These are phyloP conservation scores for Phylloscopus trochilus DNA, from an alignment of 2,113 vertebrate species.

Conservation along the genomic window DNA sequence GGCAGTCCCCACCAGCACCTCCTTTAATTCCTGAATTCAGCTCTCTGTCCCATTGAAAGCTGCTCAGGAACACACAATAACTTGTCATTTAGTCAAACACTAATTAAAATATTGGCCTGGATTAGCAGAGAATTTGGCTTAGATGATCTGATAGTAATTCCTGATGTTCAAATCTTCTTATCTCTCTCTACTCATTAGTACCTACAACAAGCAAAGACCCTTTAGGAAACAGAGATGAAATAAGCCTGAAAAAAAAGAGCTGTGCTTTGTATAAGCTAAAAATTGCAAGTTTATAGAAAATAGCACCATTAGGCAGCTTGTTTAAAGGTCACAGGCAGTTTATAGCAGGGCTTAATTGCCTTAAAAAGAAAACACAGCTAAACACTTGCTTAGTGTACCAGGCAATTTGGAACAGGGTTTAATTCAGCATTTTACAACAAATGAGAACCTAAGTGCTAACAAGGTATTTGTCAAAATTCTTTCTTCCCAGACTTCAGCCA, in stretches of 20 bases:
- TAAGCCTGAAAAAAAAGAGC: background rate
- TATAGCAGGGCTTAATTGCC: conserved; percentile 25
- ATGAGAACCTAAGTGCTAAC: background rate
- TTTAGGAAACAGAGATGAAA: background rate
- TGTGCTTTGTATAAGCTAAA: background rate
- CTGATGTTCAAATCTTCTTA: background rate
- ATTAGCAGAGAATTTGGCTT: background rate
- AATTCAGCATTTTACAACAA: background rate
- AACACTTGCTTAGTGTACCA: background rate
- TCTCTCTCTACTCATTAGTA: background rate
- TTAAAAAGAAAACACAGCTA: conserved; percentile 18
- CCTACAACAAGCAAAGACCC: background rate
- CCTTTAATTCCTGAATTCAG: background rate
- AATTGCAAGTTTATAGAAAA: background rate
- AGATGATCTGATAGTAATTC: background rate
- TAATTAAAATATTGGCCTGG: background rate
- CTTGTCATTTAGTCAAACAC: background rate
- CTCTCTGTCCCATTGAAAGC: background rate
- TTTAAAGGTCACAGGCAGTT: conserved; percentile 53
- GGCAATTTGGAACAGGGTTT: background rate
- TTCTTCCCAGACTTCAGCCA: background rate
- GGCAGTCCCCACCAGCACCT: background rate
- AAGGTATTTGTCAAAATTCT: background rate
- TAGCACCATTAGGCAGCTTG: background rate
- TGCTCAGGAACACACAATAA: background rate